These are phyloP conservation scores for Nebria brevicollis DNA, from an alignment of 2,888 invertebrate genomes.

Conservation along the genomic window DNA sequence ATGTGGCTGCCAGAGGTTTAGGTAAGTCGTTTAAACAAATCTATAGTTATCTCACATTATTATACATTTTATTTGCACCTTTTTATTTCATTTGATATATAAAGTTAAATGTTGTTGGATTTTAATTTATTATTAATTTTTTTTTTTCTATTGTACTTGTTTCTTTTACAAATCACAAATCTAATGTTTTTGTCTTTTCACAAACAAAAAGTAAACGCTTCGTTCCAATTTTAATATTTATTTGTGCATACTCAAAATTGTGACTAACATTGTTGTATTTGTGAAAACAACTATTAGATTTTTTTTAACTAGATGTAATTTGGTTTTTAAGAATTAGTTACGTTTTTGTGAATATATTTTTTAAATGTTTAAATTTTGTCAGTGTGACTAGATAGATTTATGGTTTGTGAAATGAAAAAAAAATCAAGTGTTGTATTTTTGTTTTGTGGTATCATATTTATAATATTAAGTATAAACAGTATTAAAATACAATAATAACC, in stretches of 20 bases:
- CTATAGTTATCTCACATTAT: neutral
- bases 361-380: no score
- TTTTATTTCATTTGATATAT: neutral
- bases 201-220: no score
- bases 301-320: no score
- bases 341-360: no score
- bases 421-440: neutral
- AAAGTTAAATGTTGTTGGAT: neutral
- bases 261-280: no score
- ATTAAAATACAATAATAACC: neutral
- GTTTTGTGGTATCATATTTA: neutral
- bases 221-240: no score
- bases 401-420: neutral
- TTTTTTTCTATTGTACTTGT: neutral
- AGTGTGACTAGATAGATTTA: neutral
- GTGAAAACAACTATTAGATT: no score
- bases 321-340: no score
- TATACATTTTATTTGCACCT: neutral
- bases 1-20: constrained; percentile 93
- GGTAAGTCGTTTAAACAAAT: constrained; percentile 70
- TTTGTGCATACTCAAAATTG: no score
- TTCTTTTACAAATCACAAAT: neutral
- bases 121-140: neutral
- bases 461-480: neutral
- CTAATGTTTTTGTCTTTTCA: neutral